phyloP scores from a whole-genome alignment of 2,888 invertebrate genomes.

The Metacarcinus magister region DNA sequence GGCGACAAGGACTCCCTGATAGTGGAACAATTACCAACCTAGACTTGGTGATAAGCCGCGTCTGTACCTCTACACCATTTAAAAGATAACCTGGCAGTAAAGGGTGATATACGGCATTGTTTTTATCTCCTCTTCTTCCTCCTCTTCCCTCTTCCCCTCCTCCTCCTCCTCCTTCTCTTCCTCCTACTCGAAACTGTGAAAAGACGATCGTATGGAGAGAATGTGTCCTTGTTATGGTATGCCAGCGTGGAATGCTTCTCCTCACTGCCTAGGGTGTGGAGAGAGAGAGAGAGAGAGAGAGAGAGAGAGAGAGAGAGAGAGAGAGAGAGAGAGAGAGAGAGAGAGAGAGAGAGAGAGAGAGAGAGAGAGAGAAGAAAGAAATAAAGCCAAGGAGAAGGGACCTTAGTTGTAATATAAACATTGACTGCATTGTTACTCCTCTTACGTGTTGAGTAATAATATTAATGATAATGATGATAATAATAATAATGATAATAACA shows the following conservation, averaged over 20 bases:
- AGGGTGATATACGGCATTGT: not conserved
- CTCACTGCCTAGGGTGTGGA: not conserved
- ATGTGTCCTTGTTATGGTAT: slow-evolving; percentile 44
- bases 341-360: not conserved
- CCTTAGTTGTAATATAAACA: no score
- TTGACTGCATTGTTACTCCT: no score
- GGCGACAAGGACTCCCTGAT: not conserved
- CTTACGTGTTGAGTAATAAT: not conserved
- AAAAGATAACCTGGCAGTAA: slow-evolving; percentile 18
- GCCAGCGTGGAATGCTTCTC: not conserved
- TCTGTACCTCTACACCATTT: not conserved
- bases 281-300: not conserved
- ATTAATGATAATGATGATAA: not conserved
- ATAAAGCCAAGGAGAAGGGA: no score
- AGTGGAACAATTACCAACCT: slow-evolving; percentile 2
- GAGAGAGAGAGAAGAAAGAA: no score
- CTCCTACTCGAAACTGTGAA: not conserved
- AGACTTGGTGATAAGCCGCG: not conserved
- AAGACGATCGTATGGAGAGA: not conserved
- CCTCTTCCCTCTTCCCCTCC: not conserved
- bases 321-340: not conserved
- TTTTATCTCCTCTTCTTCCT: not conserved
- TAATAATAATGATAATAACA: not conserved
- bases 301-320: not conserved
- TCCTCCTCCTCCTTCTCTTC: not conserved